Conservation (phyloP, 2,888 invertebrate species). For the Barypeithes pellucidus region DNA sequence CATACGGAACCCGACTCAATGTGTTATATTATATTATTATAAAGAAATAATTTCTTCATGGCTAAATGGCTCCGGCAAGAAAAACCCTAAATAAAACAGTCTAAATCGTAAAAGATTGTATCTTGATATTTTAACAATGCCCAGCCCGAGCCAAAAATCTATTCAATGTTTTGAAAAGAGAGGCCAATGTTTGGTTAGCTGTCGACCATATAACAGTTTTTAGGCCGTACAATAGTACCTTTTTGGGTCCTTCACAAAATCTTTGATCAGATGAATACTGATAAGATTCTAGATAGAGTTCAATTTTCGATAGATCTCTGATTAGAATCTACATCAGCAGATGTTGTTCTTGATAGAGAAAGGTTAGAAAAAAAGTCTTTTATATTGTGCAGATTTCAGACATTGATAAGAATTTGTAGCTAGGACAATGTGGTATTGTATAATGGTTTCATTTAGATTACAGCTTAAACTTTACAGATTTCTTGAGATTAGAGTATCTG, state of each 20-base stretch:
- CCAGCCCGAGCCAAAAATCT: slow-evolving; percentile 67
- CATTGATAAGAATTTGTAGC: slow-evolving; percentile 44
- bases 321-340: slow-evolving; percentile 56
- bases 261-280: slow-evolving; percentile 64
- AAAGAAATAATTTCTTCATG: slow-evolving; percentile 72
- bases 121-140: slow-evolving; percentile 66
- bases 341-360: slow-evolving; percentile 51
- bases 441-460: slow-evolving; percentile 26
- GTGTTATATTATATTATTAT: slow-evolving; percentile 71
- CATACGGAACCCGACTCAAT: slow-evolving; percentile 60
- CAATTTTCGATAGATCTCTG: slow-evolving; percentile 54
- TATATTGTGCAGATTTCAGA: slow-evolving; percentile 37
- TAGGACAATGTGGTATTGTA: slow-evolving; percentile 27
- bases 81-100: slow-evolving; percentile 66
- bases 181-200: slow-evolving; percentile 82
- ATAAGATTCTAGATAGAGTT: slow-evolving; percentile 64
- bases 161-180: slow-evolving; percentile 72
- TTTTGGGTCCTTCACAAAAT: slow-evolving; percentile 51
- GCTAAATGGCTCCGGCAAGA: slow-evolving; percentile 68
- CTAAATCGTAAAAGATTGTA: slow-evolving; percentile 68
- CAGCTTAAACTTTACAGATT: slow-evolving; percentile 4
- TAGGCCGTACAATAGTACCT: slow-evolving; percentile 63
- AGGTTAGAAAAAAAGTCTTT: slow-evolving; percentile 55
- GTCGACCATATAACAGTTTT: slow-evolving; percentile 69
- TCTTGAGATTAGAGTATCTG: slow-evolving; percentile 22